Evolutionary conservation across 2,888 invertebrate genomes (phyloP), one percentile per base, ranked within the genome.

Genomic region (Dexiosoma caninum): DNA sequence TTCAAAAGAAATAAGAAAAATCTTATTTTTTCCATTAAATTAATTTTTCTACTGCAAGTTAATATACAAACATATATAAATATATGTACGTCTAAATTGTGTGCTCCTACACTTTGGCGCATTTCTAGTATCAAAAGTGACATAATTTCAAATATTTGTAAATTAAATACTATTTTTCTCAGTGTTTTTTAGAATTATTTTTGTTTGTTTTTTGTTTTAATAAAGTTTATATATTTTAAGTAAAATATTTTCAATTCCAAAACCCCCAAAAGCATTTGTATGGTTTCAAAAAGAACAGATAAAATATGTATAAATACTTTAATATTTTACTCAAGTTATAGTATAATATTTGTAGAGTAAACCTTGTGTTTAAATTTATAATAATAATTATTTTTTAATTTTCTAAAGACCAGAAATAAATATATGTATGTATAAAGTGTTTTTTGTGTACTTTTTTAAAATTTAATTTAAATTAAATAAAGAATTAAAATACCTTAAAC

Each of bases 321-420:
- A 35, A 40, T 66, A 37, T 35, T 51, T 37, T 51, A 51, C 51
- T 37, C 51, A 14, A 19, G 14, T 37, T 23, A 49, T 51, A 62
- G 40, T n/a, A 27, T 27, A 27, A 27, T 75, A 44, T 59, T 67
- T 69, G 42, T 67, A 76, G 16, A 53, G 6, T 59, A 59, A 55
- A 32, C 10, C 53, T 60, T 27, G 27, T 62, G 37, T 57, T 42
- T 66, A 49, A 16, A 5, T 23, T 71, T 46, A 16, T 44, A 30
- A 19, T 32, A 60, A 30, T 60, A 23, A 75, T 35, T 42, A 44
- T 64, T 49, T n/a, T 57, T 57, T 16, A 4, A 42, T 35, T 40
- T 42, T 37, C 60, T 70, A 14, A 62, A 81, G 77, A 77, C 55
- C 77, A 81, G 64, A 81, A 72, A 64, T 81, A 72, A 67, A 72